Evolutionary conservation across 2,113 vertebrate genomes (phyloP).

Genomic region (Tiliqua scincoides): DNA sequence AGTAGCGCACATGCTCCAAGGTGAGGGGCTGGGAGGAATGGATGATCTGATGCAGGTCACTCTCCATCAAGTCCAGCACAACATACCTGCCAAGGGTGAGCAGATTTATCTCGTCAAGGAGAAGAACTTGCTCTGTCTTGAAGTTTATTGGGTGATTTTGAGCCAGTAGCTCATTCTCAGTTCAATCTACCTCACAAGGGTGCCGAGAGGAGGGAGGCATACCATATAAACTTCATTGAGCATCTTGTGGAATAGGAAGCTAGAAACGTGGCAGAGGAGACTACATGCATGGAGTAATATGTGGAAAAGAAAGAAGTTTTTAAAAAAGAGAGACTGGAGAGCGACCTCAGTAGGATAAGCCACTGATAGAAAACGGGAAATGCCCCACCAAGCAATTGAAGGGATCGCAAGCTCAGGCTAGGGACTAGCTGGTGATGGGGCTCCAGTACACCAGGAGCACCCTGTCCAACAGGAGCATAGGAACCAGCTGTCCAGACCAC

Average conservation of each 20-base stretch:
- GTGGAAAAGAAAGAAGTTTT: too few species aligned
- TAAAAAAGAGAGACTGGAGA: too few species aligned
- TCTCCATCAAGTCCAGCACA: constrained; percentile 97
- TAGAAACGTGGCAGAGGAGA: too few species aligned
- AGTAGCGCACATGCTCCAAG: constrained; percentile 93
- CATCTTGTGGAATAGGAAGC: too few species aligned
- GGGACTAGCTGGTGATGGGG: background rate
- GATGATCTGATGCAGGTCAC: constrained; percentile 97
- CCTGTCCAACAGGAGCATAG: background rate
- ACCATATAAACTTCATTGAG: too few species aligned
- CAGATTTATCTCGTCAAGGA: background rate
- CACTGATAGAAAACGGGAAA: background rate
- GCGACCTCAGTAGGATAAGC: too few species aligned
- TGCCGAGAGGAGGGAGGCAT: background rate
- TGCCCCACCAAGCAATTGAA: background rate
- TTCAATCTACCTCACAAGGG: too few species aligned
- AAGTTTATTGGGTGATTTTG: background rate
- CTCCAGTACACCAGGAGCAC: background rate
- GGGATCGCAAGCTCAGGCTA: background rate
- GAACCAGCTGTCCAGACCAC: background rate
- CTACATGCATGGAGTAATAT: too few species aligned
- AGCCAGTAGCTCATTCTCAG: too few species aligned
- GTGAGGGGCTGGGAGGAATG: constrained; percentile 90
- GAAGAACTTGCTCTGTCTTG: background rate
- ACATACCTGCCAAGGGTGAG: constrained; percentile 84